A percentile compares a stretch with the other conserved stretches of the same genome.
Conservation (phyloP, 1,140 invertebrate species). For the Megalopta genalis region DNA sequence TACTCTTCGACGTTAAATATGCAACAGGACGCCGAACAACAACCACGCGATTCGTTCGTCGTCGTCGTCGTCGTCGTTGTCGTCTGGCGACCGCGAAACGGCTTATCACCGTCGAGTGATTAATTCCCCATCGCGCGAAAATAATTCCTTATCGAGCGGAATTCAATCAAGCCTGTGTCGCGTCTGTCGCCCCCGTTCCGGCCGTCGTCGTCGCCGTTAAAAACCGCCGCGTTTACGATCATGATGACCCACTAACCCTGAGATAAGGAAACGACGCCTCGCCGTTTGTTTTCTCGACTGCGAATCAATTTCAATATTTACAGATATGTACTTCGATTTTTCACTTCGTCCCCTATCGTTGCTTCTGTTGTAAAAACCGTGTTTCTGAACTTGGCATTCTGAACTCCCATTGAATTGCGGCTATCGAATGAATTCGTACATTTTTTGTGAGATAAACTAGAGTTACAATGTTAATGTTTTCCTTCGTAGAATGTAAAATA, state of each 20-base stretch:
- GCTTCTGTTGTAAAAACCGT: no score
- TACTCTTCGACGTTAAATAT: not conserved
- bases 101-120: not conserved
- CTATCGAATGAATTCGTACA: no score
- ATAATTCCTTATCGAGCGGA: slow-evolving; percentile 66
- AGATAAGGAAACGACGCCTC: slow-evolving; percentile 26
- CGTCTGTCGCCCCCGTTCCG: no score
- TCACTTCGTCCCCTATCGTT: no score
- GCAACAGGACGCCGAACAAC: not conserved
- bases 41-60: not conserved
- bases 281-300: not conserved
- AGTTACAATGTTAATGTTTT: no score
- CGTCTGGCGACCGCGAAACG: no score
- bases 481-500: no score
- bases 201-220: not conserved
- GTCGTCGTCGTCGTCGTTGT: no score
- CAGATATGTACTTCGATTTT: no score
- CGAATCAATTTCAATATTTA: slow-evolving; percentile 13
- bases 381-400: no score
- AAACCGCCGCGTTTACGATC: slow-evolving; percentile 62
- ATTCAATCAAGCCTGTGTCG: slow-evolving; percentile 69
- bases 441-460: no score
- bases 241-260: slow-evolving; percentile 58
- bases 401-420: no score
- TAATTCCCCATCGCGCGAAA: slow-evolving; percentile 43